Base-by-base conservation (phyloP, 1,140 invertebrate species). In the Camponotus vicinus region DNA sequence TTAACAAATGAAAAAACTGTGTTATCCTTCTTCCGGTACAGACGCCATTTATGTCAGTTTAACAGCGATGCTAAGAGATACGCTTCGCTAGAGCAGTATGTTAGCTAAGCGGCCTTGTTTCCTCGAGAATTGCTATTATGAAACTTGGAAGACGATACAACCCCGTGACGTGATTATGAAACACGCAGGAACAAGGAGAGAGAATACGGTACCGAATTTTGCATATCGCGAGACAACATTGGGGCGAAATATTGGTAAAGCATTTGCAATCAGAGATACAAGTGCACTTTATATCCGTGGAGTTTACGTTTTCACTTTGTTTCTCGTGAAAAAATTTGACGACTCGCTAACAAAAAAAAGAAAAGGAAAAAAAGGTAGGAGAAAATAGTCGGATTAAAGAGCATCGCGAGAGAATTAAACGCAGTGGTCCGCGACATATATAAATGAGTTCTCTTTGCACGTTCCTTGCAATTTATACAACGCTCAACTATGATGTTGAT, bases 381-480 rank as follows among this genome's bases (percentile, higher is more conserved):
- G 2, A 59, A 71, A 82, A 75, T 45, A 18, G n/a, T n/a, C 40
- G 69, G 69, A 83, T 83, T 70, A 73, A 83, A 83, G 69, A 73
- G 18, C 45, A 45, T 45, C 40, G 13, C 37, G 34, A 27, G 18
- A 32, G 69, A 45, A 73, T 73, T 82, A 83, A 83, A 73, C 3
- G 63, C 61, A 52, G 42, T 71, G 8, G 52, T 59, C 45, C 27
- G 27, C 13, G 9, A 13, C 34, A 8, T 42, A 21, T 73, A 73
- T 45, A 42, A 71, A 37, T 9, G 3, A 34, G 18, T 61, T 37
- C 27, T 21, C 55, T 63, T n/a, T 73, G 37, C 37, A 59, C n/a
- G 15, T 82, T 55, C 42, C 8, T 42, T 80, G 13, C 37, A 1
- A 5, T 69, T 55, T 69, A 80, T 32, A 15, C 21, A 13, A 61